A percentile compares a stretch with the other conserved stretches of the same genome.
Evolutionary conservation across 2,113 vertebrate species (phyloP).

Genomic region (Leucosticte australis): DNA sequence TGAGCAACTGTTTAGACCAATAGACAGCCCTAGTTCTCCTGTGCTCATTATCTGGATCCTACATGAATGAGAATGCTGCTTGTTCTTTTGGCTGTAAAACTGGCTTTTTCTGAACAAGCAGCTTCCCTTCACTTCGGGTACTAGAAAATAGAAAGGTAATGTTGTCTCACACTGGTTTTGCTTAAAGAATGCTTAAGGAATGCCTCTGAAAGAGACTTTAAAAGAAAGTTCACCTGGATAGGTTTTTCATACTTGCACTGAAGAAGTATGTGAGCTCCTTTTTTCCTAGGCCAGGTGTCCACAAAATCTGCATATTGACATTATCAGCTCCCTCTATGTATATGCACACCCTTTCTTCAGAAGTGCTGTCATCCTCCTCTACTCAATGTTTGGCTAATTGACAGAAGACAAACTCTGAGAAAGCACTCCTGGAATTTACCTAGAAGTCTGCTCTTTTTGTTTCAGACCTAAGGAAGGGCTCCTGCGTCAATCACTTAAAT

Average conservation of each 20-base stretch:
- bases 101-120: neutral
- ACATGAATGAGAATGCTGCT: neutral
- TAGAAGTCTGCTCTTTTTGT: neutral
- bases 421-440: neutral
- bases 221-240: neutral
- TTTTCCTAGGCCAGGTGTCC: neutral
- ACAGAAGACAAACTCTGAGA: neutral
- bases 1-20: conserved; percentile 40
- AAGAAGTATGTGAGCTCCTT: neutral
- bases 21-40: neutral
- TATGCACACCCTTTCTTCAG: neutral
- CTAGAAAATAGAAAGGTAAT: neutral
- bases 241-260: neutral
- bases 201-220: neutral
- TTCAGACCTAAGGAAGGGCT: neutral
- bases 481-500: neutral
- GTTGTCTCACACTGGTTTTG: neutral
- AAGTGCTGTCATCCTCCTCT: neutral
- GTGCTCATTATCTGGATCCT: neutral
- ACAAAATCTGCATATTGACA: neutral
- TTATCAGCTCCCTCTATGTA: neutral
- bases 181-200: neutral
- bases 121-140: neutral
- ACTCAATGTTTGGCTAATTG: neutral
- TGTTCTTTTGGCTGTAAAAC: neutral